Base-by-base conservation (phyloP, 1,140 invertebrate genomes). In the Archivesica marissinica region DNA sequence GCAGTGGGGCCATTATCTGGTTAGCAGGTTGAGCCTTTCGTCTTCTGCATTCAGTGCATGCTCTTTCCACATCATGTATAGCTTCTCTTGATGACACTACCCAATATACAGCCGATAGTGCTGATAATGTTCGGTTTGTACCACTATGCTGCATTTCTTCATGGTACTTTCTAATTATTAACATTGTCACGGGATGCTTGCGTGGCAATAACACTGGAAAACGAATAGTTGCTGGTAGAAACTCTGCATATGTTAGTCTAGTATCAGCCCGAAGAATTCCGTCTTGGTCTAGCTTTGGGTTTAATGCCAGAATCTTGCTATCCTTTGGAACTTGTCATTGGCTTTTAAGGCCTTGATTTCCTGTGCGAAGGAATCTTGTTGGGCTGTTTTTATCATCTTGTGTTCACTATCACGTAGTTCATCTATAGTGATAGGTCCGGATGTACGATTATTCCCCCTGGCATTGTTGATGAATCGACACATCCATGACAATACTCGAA, bases 41-140 rank as follows among this genome's bases (percentile, higher is more conserved):
- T n/a, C n/a, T n/a, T n/a, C n/a, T n/a, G n/a, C n/a, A n/a, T n/a
- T n/a, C n/a, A n/a, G n/a, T n/a, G n/a, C n/a, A n/a, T n/a, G n/a
- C n/a, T n/a, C n/a, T n/a, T n/a, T n/a, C n/a, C n/a, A n/a, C n/a
- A n/a, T n/a, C n/a, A n/a, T n/a, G n/a, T n/a, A n/a, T n/a, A n/a
- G n/a, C n/a, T n/a, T n/a, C n/a, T n/a, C n/a, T n/a, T n/a, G n/a
- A n/a, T n/a, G n/a, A n/a, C n/a, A 59, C 23, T 23, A 64, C 11
- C 59, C 59, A 64, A 30, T 64, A 64, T 64, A 23, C 33, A 6
- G 59, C 11, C 13, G 59, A 64, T 23, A 64, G 13, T 30, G 64
- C 64, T n/a, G 64, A 33, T 38, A 68, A 25, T n/a, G 64, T 44
- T 39, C 41, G 35, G 41, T 68, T 38, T 68, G 64, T 68, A n/a